Conservation (phyloP, 2,113 vertebrate genomes). For the Phylloscopus whistleri region DNA sequence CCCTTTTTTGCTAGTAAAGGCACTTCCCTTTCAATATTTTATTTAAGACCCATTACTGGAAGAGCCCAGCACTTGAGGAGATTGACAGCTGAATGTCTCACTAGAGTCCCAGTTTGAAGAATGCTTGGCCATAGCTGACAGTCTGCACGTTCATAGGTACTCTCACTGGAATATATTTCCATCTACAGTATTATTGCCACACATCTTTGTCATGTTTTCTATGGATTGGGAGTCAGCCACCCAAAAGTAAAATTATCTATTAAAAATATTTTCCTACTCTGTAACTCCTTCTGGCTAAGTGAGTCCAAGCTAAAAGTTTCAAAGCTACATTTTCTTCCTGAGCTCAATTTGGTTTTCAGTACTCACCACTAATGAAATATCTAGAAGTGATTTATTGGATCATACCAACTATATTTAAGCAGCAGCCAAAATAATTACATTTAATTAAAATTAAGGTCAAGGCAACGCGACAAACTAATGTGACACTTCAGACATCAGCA, state of each 20-base stretch:
- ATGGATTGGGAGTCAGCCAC: background rate
- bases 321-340: background rate
- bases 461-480: constrained; percentile 38
- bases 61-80: background rate
- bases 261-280: background rate
- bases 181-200: background rate
- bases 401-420: constrained; percentile 28
- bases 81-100: background rate
- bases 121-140: background rate
- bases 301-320: background rate
- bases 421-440: constrained; percentile 36
- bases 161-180: background rate
- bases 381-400: constrained; percentile 44
- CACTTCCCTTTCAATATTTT: background rate
- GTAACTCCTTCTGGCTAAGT: background rate
- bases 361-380: constrained; percentile 30
- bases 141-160: background rate
- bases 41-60: background rate
- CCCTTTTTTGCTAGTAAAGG: background rate
- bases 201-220: background rate
- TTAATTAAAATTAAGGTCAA: constrained; percentile 57
- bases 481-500: background rate
- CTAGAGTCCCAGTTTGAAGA: background rate
- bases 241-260: background rate
- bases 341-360: constrained; percentile 15